phyloP scores from a whole-genome alignment of 2,113 vertebrate genomes.

The Anser brachyrhynchus region DNA sequence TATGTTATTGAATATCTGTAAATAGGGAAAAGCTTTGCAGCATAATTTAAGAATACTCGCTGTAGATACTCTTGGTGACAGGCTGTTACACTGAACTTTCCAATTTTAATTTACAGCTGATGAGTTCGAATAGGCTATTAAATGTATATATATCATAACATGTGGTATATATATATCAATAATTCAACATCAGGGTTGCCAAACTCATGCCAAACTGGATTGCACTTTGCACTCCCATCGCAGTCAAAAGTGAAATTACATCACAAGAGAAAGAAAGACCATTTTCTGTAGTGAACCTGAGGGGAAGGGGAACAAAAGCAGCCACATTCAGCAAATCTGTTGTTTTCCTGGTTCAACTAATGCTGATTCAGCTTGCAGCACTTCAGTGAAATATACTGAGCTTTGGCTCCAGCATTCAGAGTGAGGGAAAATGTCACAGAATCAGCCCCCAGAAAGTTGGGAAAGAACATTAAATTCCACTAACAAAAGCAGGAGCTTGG shows the following conservation, averaged over 20 bases:
- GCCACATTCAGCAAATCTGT: not conserved
- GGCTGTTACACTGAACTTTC: not conserved
- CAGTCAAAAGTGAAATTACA: not conserved
- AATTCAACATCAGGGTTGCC: not conserved
- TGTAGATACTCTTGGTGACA: not conserved
- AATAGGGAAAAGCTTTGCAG: not conserved
- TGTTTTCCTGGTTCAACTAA: not conserved
- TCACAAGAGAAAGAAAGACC: not conserved
- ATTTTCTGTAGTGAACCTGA: not conserved
- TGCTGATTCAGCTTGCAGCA: not conserved
- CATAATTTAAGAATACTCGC: not conserved
- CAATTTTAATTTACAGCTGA: not conserved
- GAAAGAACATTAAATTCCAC: not conserved
- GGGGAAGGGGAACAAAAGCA: not conserved
- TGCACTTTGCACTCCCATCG: not conserved
- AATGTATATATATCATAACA: too few relatives aligned
- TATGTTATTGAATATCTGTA: not conserved
- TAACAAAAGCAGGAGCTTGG: not conserved
- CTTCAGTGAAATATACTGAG: not conserved
- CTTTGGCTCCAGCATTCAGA: not conserved
- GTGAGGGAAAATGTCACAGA: not conserved
- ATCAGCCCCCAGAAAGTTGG: not conserved
- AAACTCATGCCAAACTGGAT: not conserved
- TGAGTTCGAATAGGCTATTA: not conserved
- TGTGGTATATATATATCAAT: not conserved